Conservation (phyloP, 2,797 vertebrate genomes). For the Emys orbicularis region DNA sequence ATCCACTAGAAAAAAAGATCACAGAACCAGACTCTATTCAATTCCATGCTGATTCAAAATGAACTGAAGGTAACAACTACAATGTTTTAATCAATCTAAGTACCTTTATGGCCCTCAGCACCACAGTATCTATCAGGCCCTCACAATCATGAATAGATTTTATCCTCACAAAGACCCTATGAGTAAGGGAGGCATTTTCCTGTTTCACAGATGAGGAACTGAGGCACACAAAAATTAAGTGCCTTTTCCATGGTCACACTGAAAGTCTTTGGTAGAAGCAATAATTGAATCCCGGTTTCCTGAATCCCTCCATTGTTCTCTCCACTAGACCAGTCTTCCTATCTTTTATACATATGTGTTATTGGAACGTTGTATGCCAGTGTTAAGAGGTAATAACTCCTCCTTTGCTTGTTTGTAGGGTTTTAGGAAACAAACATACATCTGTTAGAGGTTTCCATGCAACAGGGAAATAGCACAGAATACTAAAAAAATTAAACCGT, state of each 20-base stretch:
- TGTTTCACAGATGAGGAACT: neutral
- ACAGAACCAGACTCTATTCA: neutral
- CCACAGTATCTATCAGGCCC: neutral
- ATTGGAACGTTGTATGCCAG: slow-evolving; percentile 25
- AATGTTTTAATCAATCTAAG: neutral
- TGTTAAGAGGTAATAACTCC: slow-evolving; percentile 18
- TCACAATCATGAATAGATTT: neutral
- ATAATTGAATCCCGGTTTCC: neutral
- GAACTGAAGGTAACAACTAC: neutral
- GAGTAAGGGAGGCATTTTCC: neutral
- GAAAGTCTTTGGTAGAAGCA: neutral
- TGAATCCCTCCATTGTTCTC: neutral
- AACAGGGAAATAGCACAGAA: slow-evolving; percentile 62
- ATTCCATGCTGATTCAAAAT: slow-evolving; percentile 23
- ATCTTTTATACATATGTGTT: neutral
- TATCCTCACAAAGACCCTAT: neutral
- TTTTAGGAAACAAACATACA: slow-evolving; percentile 25
- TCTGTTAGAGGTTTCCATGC: slow-evolving; percentile 55
- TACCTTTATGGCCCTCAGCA: neutral
- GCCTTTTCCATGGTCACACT: neutral
- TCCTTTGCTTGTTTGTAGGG: slow-evolving; percentile 37
- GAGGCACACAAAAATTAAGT: neutral
- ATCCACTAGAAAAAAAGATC: slow-evolving; percentile 30
- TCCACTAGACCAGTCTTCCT: neutral
- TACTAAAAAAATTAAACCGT: slow-evolving; percentile 62